Conservation (phyloP, 2,113 vertebrate species). For the Kryptolebias marmoratus region DNA sequence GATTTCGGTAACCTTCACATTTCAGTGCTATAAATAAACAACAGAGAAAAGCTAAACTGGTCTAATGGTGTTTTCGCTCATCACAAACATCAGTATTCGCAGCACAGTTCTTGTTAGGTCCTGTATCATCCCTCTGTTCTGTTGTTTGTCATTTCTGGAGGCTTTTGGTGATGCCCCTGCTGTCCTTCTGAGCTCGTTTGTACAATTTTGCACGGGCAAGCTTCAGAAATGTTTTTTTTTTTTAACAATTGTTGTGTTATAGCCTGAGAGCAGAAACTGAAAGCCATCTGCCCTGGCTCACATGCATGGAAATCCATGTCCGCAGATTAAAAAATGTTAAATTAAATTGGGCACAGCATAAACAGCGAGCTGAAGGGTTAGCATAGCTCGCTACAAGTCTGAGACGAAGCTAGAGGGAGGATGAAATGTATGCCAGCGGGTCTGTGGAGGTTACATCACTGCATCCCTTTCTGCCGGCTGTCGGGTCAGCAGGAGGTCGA, state of each 20-base stretch:
- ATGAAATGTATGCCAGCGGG: conserved; percentile 46
- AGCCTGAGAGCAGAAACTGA: neutral
- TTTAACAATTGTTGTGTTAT: neutral
- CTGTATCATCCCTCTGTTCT: too few species aligned
- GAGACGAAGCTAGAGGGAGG: conserved; percentile 1
- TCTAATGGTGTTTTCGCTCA: too few species aligned
- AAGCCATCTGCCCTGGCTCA: too few species aligned
- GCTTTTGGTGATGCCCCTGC: too few species aligned
- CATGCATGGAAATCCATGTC: conserved; percentile 1
- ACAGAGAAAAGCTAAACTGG: too few species aligned
- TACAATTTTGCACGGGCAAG: neutral
- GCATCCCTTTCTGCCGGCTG: conserved; percentile 53
- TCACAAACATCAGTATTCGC: too few species aligned
- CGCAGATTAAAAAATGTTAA: conserved; percentile 13
- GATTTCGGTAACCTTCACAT: too few species aligned
- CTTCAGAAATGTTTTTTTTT: neutral
- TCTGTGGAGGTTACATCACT: conserved; percentile 67
- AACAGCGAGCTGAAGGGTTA: conserved; percentile 36
- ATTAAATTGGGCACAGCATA: conserved; percentile 1
- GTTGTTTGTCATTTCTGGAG: too few species aligned
- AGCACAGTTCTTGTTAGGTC: too few species aligned
- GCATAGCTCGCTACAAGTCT: neutral
- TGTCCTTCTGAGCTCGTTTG: too few species aligned
- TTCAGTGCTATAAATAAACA: too few species aligned
- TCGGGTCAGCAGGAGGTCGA: conserved; percentile 54